Base-by-base conservation (phyloP, 2,113 vertebrate species). In the Poecilia latipinna region DNA sequence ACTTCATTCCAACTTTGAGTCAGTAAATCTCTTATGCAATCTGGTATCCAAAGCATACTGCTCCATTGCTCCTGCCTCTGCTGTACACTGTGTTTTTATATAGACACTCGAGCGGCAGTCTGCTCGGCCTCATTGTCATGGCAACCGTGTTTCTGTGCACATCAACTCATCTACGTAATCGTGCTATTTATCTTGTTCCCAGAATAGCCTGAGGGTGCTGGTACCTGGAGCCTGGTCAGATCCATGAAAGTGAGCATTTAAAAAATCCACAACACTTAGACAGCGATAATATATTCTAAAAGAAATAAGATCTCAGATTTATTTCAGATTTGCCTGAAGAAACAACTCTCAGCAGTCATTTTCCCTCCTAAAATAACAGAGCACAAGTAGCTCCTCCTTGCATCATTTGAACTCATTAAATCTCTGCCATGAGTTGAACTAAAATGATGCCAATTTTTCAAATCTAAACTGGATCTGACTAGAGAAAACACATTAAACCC, bases 151-250 rank as follows among this genome's bases (percentile, higher is more conserved):
- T 88, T 37, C 6, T 76, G 68, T 78, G 70, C 79, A 68, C 75
- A 72, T 85, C 84, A 76, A 73, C 80, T 82, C 35, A 8, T 85
- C 84, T 48, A 65, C 78, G 77, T 82, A 86, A 86, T 89, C 80
- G 57, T 64, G 72, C 77, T 84, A 79, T 84, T 89, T 89, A 84
- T 77, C 68, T 78, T 77, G 42, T 70, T 78, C 82, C 82, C 76
- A 91, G 80, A 91, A 89, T 87, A 90, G 84, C 86, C 22, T 66
- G 67, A 82, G 80, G 75, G 70, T 37, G 82, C 66, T 68, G 77
- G 68, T 84, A 84, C 75, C 84, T 82, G 70, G 70, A 72, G 70
- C 71, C 54, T 74, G 81, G 17, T 65, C 76, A 86, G 84, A 84
- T 61, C 68, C 37, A 71, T 78, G 65, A 35, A 48, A 72, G 33